Base-by-base conservation (phyloP, 2,888 invertebrate genomes). In the Athalia cordata region DNA sequence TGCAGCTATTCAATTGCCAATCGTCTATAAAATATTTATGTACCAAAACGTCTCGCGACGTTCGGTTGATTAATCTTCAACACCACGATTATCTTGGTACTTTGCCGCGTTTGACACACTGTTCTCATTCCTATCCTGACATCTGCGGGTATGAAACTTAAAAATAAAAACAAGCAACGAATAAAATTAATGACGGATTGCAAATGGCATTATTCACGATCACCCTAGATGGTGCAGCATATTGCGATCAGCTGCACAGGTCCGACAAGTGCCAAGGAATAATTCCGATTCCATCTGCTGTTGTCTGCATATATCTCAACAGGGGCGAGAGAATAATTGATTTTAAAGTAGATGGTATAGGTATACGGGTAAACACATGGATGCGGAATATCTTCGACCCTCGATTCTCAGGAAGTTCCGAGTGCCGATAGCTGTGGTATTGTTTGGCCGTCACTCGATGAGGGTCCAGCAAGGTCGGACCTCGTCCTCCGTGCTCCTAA, bases 1-100 rank as follows among this genome's bases (percentile, higher is more conserved):
- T 72, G 72, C 72, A 72, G n/a, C 47, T 8, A 59, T 72, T 59
- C 72, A 72, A 72, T 72, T 59, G 72, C 13, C 72, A 72, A 72
- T 72, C 29, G 59, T 45, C 29, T 29, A 29, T 29, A 29, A 29
- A 29, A 29, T 29, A 29, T 29, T 29, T 29, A 29, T 29, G 29
- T 29, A 29, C 29, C 15, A 29, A 62, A 29, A 15, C 11, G 62
- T 62, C 62, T 15, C 62, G 29, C 43, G 62, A 4, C 15, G 62
- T 62, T 15, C 9, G 5, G 29, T 29, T 29, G 29, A 29, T 29
- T 29, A 29, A 29, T 29, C 29, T 29, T 29, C 29, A 29, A 29
- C 29, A 29, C 29, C 29, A 29, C 29, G 29, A 29, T 29, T 29
- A 29, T 62, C 62, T 15, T 15, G 62, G 15, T 43, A 15, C 43